A percentile compares a stretch with the other conserved stretches of the same genome.
Evolutionary conservation across 2,113 vertebrate genomes (phyloP).

Genomic region (Platichthys stellatus): DNA sequence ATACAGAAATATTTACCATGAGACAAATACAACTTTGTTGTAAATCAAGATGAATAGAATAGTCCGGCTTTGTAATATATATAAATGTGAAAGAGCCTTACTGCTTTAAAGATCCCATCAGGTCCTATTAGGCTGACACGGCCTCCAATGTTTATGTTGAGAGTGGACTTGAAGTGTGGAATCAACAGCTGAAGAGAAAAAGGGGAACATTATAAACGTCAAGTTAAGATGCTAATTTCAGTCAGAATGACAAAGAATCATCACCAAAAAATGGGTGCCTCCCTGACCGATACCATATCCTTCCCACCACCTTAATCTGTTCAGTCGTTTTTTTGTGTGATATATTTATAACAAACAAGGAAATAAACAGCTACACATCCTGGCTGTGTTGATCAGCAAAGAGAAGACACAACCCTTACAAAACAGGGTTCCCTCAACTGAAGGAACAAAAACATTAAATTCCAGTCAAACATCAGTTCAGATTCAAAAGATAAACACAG

Average conservation of each 20-base stretch:
- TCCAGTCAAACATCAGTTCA: too few relatives aligned
- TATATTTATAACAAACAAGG: too few relatives aligned
- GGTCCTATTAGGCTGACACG: slow-evolving; percentile 3
- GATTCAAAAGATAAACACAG: background rate
- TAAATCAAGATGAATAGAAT: background rate
- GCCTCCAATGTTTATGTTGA: background rate
- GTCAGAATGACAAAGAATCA: too few relatives aligned
- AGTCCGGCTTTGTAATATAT: background rate
- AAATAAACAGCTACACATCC: background rate
- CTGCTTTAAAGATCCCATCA: background rate
- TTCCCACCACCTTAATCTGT: too few relatives aligned
- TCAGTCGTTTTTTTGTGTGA: too few relatives aligned
- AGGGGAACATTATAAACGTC: background rate
- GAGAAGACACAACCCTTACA: background rate
- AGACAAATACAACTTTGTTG: background rate
- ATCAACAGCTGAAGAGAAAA: slow-evolving; percentile 39
- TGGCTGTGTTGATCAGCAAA: background rate
- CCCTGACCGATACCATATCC: too few relatives aligned
- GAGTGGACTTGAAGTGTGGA: slow-evolving; percentile 38
- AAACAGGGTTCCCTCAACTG: too few relatives aligned
- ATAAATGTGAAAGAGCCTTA: background rate
- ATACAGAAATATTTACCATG: background rate
- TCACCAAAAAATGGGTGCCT: too few relatives aligned
- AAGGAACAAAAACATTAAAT: too few relatives aligned
- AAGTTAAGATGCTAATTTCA: background rate